Base-by-base conservation (phyloP, 2,888 invertebrate species). In the Rhodophaea formosa region DNA sequence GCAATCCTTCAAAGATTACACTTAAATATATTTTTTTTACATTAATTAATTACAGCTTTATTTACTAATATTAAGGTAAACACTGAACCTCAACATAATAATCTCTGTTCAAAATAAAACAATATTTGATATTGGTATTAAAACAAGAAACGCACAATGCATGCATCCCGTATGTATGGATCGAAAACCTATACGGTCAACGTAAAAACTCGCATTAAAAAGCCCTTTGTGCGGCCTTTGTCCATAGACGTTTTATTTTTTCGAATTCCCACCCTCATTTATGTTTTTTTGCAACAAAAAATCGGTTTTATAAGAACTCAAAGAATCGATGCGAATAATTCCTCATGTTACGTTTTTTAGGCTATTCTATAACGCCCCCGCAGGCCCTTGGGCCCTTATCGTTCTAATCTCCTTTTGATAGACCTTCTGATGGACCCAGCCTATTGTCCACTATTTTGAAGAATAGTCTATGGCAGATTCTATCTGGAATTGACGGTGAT, bases 321-420 rank as follows among this genome's bases (percentile, higher is more conserved):
- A 86, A 88, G 88, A 88, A 86, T 84, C 88, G 88, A 90, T 86
- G 91, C 91, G 87, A 91, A 90, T 91, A 90, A 91, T 91, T 89
- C 87, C 81, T 78, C 89, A 82, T 85, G 87, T 91, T 91, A 86
- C 89, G 76, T 79, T 84, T 86, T 82, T 83, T 63, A 65, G 59
- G 63, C 74, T 78, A 76, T 85, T 80, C 82, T 78, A 77, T 70
- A 82, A 84, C 87, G 87, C 86, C 89, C 84, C 82, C 86, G 89
- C 87, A 78, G 79, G 78, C 61, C 73, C 78, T 77, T 87, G 77
- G 79, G 78, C 61, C 73, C 78, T 77, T 87, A 88, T 86, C 88
- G 85, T 82, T 86, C 77, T 88, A 88, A 90, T 91, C 90, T 90
- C 77, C 80, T 82, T 88, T 88, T 89, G 88, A 91, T 91, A 89